Conservation (phyloP, 2,888 invertebrate genomes). For the Sminthurides aquaticus region DNA sequence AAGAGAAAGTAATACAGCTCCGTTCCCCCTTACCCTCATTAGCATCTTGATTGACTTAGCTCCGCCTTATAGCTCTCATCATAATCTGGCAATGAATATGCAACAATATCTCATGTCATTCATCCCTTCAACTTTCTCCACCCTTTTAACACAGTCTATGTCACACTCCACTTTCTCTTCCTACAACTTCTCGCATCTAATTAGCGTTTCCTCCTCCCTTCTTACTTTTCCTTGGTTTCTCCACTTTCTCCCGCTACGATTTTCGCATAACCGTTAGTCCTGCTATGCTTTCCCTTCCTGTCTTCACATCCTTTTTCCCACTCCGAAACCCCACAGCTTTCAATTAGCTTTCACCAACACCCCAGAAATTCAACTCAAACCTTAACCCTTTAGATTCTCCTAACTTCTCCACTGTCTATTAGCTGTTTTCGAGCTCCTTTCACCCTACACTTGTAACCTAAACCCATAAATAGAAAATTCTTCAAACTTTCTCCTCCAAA, state of each 20-base stretch:
- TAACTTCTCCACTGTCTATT: neutral
- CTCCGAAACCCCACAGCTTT: too few species aligned
- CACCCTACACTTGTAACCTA: too few species aligned
- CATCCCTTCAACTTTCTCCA: too few species aligned
- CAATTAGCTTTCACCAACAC: too few species aligned
- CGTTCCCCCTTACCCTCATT: constrained; percentile 7
- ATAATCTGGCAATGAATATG: constrained; percentile 19
- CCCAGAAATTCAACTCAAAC: neutral
- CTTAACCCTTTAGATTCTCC: neutral
- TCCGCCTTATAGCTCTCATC: constrained; percentile 11
- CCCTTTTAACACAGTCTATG: too few species aligned
- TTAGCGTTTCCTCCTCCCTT: neutral
- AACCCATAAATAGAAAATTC: too few species aligned
- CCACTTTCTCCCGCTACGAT: neutral
- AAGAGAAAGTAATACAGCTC: neutral
- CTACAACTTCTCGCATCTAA: neutral
- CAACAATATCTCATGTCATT: too few species aligned
- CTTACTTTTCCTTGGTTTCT: neutral
- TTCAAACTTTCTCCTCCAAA: neutral
- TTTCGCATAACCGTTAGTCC: too few species aligned
- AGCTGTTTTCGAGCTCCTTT: too few species aligned
- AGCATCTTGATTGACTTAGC: constrained; percentile 11
- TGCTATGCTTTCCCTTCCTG: too few species aligned
- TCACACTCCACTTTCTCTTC: too few species aligned
- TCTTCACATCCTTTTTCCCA: too few species aligned